Base-by-base conservation (phyloP, 2,888 invertebrate genomes). In the Caenorhabditis angaria region DNA sequence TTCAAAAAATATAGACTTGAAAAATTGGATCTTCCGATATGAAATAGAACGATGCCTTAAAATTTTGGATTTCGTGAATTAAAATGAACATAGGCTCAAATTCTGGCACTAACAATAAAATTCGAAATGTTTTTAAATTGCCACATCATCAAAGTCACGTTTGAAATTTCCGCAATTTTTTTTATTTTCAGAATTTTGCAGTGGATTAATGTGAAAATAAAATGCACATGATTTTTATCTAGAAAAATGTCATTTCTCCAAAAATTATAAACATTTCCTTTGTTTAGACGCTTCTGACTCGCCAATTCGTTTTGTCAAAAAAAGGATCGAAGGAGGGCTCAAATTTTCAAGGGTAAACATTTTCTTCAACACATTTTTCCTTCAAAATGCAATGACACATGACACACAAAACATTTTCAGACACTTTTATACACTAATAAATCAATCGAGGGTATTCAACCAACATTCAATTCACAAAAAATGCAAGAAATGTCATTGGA, bases 401-500 rank as follows among this genome's bases (percentile, higher is more conserved):
- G n/a, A n/a, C n/a, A n/a, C n/a, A n/a, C n/a, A n/a, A n/a, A n/a
- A n/a, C 20, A 28, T 48, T 65, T 71, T 28, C 61, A 73, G 73
- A 54, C 55, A 0, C 61, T 65, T 18, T 61, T 69, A 25, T 74
- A 74, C 24, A 74, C 73, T 1, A 69, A 69, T 28, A 57, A 69
- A 24, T 60, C 64, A 0, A 62, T 65, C 5, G 25, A 47, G 10
- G 68, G 59, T 27, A 61, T 66, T 59, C 56, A 60, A 28, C 51
- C 41, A 6, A 68, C 28, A 18, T 62, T 51, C 24, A 62, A 63
- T 22, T 64, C 64, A 18, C 65, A 64, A n/a, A 63, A 62, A 32
- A 67, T 63, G 27, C 65, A 64, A 29, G 70, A 76, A 24, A 55
- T 78, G 3, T 70, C 76, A 1, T 18, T 78, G n/a, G 73, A 78